Percentiles rank a stretch among this genome's conserved stretches.
Evolutionary conservation across 2,113 vertebrate species (phyloP).

Genomic region (Nerophis lumbriciformis): DNA sequence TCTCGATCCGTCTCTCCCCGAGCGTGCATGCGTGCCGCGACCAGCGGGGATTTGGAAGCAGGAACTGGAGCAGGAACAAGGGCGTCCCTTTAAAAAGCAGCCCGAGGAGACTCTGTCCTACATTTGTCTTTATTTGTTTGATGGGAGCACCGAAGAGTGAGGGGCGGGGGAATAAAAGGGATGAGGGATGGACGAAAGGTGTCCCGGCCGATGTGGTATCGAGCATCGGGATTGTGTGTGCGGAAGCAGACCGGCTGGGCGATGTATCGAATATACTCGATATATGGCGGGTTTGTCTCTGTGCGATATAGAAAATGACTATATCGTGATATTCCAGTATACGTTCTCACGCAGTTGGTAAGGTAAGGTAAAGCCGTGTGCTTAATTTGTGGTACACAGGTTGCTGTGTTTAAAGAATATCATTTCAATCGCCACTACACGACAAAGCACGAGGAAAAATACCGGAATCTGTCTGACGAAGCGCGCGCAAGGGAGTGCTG

Average conservation of each 20-base stretch:
- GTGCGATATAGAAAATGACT: too few species aligned
- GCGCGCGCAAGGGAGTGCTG: too few species aligned
- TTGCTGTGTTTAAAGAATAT: too few species aligned
- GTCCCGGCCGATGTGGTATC: slow-evolving; percentile 53
- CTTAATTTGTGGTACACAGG: too few species aligned
- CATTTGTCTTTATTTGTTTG: slow-evolving; percentile 55
- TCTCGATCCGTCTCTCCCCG: neutral
- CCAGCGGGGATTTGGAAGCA: slow-evolving; percentile 50
- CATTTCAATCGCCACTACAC: too few species aligned
- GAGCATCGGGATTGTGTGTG: slow-evolving; percentile 27
- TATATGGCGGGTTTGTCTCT: too few species aligned
- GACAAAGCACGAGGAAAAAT: too few species aligned
- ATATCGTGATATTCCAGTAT: too few species aligned
- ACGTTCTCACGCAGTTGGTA: too few species aligned
- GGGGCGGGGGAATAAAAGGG: slow-evolving; percentile 10
- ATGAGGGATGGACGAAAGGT: slow-evolving; percentile 48
- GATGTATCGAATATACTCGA: too few species aligned
- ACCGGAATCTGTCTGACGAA: too few species aligned
- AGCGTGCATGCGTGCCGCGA: slow-evolving; percentile 1
- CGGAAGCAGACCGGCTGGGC: slow-evolving; percentile 21
- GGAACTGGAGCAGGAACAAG: slow-evolving; percentile 67
- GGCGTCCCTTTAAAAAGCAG: slow-evolving; percentile 64
- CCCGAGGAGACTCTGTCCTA: slow-evolving; percentile 66
- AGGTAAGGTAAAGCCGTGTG: too few species aligned
- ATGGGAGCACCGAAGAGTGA: slow-evolving; percentile 40